Evolutionary conservation across 2,797 vertebrate species (phyloP).

Genomic region (Knipowitschia caucasica): DNA sequence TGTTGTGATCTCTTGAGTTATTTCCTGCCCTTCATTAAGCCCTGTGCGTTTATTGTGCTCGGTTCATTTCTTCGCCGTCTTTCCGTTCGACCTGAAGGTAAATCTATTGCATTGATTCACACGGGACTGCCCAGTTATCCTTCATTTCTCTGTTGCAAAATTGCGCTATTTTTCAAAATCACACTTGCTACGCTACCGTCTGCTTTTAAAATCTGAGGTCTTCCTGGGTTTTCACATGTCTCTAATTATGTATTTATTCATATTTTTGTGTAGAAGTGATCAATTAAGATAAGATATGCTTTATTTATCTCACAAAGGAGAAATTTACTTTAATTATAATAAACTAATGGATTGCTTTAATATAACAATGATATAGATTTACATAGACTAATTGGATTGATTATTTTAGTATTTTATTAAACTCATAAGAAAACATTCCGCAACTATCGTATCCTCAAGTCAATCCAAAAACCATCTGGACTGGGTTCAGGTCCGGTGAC

Average conservation of each 20-base stretch:
- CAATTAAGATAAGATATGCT: no score
- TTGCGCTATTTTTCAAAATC: conserved; percentile 73
- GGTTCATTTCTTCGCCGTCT: conserved; percentile 30
- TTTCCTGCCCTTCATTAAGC: conserved; percentile 43
- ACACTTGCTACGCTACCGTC: conserved; percentile 58
- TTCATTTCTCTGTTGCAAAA: conserved; percentile 65
- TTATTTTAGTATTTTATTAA: no score
- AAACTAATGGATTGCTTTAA: no score
- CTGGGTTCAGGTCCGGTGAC: no score
- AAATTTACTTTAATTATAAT: no score
- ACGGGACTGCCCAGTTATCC: conserved; percentile 59
- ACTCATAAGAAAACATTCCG: no score
- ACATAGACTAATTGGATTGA: no score
- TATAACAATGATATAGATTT: no score
- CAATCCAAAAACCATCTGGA: no score
- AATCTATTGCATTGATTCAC: conserved; percentile 74
- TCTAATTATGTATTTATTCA: neutral
- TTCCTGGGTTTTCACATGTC: neutral
- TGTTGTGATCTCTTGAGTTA: conserved; percentile 30
- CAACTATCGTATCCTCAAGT: no score
- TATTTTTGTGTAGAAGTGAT: neutral
- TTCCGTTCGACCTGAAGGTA: conserved; percentile 52
- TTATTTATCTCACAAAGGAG: no score
- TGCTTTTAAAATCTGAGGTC: conserved; percentile 40
- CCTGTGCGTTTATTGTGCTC: conserved; percentile 43